A percentile compares a stretch with the other conserved stretches of the same genome.
Conservation (phyloP, 2,888 invertebrate genomes). For the Rhamphomyia laevipes region DNA sequence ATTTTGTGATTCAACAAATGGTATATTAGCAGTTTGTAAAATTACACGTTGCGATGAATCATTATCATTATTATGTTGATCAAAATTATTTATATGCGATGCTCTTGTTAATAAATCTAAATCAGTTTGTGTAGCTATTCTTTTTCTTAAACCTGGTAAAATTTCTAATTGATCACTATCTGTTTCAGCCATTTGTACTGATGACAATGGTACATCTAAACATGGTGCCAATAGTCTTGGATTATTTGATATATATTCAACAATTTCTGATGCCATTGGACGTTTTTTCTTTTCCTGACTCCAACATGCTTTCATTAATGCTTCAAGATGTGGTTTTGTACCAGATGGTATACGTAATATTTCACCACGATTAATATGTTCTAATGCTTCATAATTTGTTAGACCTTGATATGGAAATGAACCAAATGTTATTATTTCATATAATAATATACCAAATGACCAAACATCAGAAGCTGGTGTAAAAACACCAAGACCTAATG, state of each 20-base stretch:
- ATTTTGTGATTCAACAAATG: too few relatives aligned
- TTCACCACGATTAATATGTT: conserved; percentile 65
- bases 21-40: too few relatives aligned
- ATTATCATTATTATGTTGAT: conserved; percentile 1
- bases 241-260: conserved; percentile 66
- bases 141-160: conserved; percentile 21
- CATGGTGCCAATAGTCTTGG: conserved; percentile 67
- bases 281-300: conserved; percentile 54
- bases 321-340: conserved; percentile 69
- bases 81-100: conserved; percentile 14
- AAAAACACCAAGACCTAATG: conserved; percentile 68
- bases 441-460: conserved; percentile 79
- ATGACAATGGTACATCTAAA: conserved; percentile 61
- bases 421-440: conserved; percentile 83
- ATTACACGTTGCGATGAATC: too few relatives aligned
- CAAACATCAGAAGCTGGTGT: conserved; percentile 81
- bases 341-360: conserved; percentile 64
- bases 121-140: conserved; percentile 14
- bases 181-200: conserved; percentile 59
- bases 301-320: conserved; percentile 73
- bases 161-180: conserved; percentile 28
- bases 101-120: conserved; percentile 12
- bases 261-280: conserved; percentile 66
- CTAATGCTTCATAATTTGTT: conserved; percentile 73
- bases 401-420: conserved; percentile 83